Evolutionary conservation across 2,888 invertebrate genomes (phyloP).

Genomic region (Bhutanitis thaidina): DNA sequence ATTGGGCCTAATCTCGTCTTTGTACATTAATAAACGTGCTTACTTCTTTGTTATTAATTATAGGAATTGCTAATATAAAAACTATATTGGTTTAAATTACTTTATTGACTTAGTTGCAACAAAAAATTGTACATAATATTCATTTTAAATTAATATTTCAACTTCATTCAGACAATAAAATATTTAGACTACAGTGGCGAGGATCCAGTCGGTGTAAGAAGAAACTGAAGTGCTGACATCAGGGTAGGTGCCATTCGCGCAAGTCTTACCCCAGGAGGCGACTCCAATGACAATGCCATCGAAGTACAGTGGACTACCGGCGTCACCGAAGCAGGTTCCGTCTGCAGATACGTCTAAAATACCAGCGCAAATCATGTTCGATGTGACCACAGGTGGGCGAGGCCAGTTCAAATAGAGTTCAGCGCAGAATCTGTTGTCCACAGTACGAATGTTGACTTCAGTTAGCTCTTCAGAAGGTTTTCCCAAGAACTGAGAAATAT

Average conservation of each 20-base stretch:
- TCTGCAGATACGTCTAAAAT: conserved; percentile 37
- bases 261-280: conserved; percentile 59
- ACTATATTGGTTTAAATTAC: too few relatives aligned
- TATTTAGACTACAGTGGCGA: conserved; percentile 10
- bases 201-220: conserved; percentile 26
- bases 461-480: conserved; percentile 34
- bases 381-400: conserved; percentile 39
- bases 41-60: too few relatives aligned
- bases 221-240: conserved; percentile 59
- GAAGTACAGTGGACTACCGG: conserved; percentile 39
- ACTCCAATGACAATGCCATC: conserved; percentile 50
- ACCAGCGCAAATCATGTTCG: conserved; percentile 59
- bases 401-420: conserved; percentile 39
- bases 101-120: too few relatives aligned
- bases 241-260: conserved; percentile 55
- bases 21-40: too few relatives aligned
- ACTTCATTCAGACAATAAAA: too few relatives aligned
- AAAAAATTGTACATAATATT: too few relatives aligned
- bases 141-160: too few relatives aligned
- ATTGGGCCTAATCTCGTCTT: too few relatives aligned
- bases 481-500: conserved; percentile 24
- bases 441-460: conserved; percentile 37
- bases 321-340: conserved; percentile 39
- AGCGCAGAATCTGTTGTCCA: conserved; percentile 48
- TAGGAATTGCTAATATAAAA: too few relatives aligned